Base-by-base conservation (phyloP, 2,113 vertebrate genomes). In the Onychostoma macrolepis region DNA sequence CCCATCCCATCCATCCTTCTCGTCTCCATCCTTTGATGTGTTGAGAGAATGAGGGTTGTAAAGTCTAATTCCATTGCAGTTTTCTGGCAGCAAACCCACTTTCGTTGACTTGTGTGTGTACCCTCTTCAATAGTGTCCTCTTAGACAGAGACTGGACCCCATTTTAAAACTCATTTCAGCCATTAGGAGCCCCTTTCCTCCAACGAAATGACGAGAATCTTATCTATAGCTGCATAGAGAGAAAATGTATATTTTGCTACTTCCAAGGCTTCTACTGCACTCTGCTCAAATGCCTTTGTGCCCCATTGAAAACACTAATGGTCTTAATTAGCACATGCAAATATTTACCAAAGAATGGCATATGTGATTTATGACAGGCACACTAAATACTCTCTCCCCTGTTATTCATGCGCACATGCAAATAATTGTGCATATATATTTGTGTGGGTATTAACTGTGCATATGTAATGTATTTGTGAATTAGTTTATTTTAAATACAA, bases 281-380 rank as follows among this genome's bases (percentile, higher is more conserved):
- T 45, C 41, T 63, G 61, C 75, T 45, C 36, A 80, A 28, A 61
- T 30, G 45, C 56, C 84, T 88, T 84, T 87, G 83, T 86, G 85
- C 87, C 43, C 86, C 28, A 63, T 69, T 89, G 84, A 84, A 89
- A 63, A 91, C 92, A 92, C 93, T 95, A 95, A 94, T 92, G 92
- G 94, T 92, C 91, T 93, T 92, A 94, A 94, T 95, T 95, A 95
- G 93, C 91, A 88, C 91, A 91, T 92, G 93, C 92, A 94, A 95
- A 95, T 95, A 94, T 95, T 95, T 95, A 93, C 92, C 88, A 87
- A 87, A 90, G 91, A 90, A 87, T 79, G 90, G 86, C 90, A 89
- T 93, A 90, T 92, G 90, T 92, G 92, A 93, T 95, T 94, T 91
- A 94, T 94, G 89, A 86, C 71, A 50, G 26, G 15, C 19, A 21